Evolutionary conservation across 2,888 invertebrate genomes (phyloP).

Genomic region (Brassicogethes aeneus): DNA sequence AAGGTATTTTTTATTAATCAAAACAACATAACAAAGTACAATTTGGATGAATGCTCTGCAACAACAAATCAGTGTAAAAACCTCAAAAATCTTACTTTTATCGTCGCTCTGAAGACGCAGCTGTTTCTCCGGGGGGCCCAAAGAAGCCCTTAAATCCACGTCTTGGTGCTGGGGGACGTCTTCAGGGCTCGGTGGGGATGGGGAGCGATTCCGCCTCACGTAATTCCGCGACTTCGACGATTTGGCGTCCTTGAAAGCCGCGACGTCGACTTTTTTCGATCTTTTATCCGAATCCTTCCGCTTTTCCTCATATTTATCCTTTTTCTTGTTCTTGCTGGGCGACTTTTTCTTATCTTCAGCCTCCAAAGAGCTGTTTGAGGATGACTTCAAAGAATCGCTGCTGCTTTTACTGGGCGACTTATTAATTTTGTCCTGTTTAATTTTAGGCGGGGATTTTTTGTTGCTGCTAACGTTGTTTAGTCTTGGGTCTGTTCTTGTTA

Average conservation of each 20-base stretch:
- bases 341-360: conserved; percentile 16
- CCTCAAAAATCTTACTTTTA: conserved; percentile 42
- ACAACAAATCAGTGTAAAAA: conserved; percentile 11
- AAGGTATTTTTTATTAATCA: no score
- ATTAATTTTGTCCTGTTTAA: conserved; percentile 20
- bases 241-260: conserved; percentile 49
- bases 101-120: conserved; percentile 29
- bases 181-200: conserved; percentile 41
- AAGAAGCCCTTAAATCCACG: conserved; percentile 38
- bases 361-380: not conserved
- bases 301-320: conserved; percentile 8
- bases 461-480: not conserved
- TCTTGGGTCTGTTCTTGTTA: conserved; percentile 16
- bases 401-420: conserved; percentile 15
- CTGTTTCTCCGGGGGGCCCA: conserved; percentile 37
- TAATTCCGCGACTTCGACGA: conserved; percentile 55
- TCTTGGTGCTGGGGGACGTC: conserved; percentile 42
- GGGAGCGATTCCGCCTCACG: conserved; percentile 54
- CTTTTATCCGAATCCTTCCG: conserved; percentile 3
- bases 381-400: conserved; percentile 12
- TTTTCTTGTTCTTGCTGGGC: conserved; percentile 9
- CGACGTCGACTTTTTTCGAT: conserved; percentile 13
- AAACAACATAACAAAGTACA: not conserved
- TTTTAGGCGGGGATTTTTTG: conserved; percentile 13
- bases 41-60: no score